Evolutionary conservation across 1,140 invertebrate species (phyloP).

Genomic region (Drosophila navojoa): DNA sequence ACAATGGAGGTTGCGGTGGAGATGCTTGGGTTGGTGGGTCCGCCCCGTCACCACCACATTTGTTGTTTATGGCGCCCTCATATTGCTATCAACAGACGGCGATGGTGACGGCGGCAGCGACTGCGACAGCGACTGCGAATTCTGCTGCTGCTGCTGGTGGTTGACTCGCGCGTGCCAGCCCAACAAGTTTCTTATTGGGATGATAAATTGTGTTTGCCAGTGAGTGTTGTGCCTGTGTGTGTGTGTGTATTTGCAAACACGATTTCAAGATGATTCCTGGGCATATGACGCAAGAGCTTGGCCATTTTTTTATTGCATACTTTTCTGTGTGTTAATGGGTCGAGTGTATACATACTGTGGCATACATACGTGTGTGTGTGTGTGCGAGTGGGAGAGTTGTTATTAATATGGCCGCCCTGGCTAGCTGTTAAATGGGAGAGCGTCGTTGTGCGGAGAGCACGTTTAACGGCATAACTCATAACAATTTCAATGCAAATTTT

Average conservation of each 20-base stretch:
- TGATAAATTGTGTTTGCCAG: constrained; percentile 24
- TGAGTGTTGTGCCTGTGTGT: constrained; percentile 2
- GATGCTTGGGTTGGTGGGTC: neutral
- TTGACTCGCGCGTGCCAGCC: constrained; percentile 46
- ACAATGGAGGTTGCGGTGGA: constrained; percentile 3
- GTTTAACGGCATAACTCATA: constrained; percentile 73
- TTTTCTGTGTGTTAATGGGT: constrained; percentile 76
- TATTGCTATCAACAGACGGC: constrained; percentile 46
- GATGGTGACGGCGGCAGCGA: constrained; percentile 12
- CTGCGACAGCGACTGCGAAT: constrained; percentile 6
- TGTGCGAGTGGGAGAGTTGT: constrained; percentile 34
- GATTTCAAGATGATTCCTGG: constrained; percentile 51
- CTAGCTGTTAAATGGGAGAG: constrained; percentile 2
- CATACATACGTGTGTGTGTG: constrained; percentile 11
- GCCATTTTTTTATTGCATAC: constrained; percentile 71
- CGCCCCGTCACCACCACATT: constrained; percentile 16
- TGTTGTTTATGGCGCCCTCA: constrained; percentile 52
- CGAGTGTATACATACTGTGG: constrained; percentile 26
- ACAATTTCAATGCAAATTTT: constrained; percentile 78
- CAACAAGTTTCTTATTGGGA: constrained; percentile 78
- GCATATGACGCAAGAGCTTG: constrained; percentile 62
- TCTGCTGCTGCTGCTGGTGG: constrained; percentile 29
- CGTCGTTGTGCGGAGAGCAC: constrained; percentile 32
- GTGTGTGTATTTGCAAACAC: constrained; percentile 30
- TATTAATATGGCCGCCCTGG: constrained; percentile 44